Base-by-base conservation (phyloP, 2,797 vertebrate genomes). In the Odontamblyopus rebecca region DNA sequence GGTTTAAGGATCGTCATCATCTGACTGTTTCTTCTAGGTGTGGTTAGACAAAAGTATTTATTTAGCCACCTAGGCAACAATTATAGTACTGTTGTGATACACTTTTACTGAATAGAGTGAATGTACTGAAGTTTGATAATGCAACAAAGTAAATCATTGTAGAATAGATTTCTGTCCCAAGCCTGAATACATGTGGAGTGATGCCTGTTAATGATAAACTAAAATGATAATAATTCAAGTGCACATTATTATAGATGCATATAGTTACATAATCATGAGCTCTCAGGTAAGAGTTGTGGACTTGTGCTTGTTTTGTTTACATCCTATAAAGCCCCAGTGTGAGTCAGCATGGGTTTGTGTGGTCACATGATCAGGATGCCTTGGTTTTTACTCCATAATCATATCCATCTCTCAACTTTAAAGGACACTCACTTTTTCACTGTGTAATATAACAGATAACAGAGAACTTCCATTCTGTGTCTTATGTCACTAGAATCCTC, bases 391-490 rank as follows among this genome's bases (percentile, higher is more conserved):
- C 4, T 15, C 44, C 44, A 48, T 48, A 48, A 15, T 48, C 44
- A 48, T 44, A 12, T 44, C 41, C 41, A 78, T 87, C 80, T 87
- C 79, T 86, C 79, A 78, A 88, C 89, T 90, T 93, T 90, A 93
- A 89, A 93, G 89, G 77, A 80, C 77, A 68, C 79, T 86, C 73
- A 73, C 85, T 91, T 44, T 44, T 16, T 13, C 71, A 82, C 87
- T 78, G 78, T 91, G 80, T 92, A 93, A 93, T 93, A 93, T 92
- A 88, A 91, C 78, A 89, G 87, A 93, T 92, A 88, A 91, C 78
- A 89, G 87, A 82, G 86, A 85, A 85, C 85, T 80, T 86, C 86
- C 89, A 84, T 74, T 85, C 79, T 78, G 78, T 82, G 78, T 77
- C 84, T 76, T 76, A 87, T 16, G 18, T 5, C 2, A 6, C 5